A percentile compares a stretch with the other conserved stretches of the same genome.
Evolutionary conservation across 2,797 vertebrate species (phyloP).

Genomic region (Cephalopachus bancanus): DNA sequence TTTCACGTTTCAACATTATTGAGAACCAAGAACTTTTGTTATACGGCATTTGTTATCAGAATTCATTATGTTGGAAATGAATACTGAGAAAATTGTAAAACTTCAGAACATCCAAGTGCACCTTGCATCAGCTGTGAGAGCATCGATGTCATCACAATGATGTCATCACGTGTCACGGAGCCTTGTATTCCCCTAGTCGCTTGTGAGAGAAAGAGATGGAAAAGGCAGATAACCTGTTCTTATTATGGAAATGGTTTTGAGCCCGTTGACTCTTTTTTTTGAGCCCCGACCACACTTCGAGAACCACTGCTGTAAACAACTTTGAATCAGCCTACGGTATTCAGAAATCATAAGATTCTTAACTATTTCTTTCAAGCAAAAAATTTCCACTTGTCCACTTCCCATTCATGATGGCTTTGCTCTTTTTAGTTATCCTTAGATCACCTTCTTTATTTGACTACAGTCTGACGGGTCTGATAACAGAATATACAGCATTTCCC

Average conservation of each 20-base stretch:
- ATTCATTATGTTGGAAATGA: slow-evolving; percentile 21
- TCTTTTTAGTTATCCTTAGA: slow-evolving; percentile 1
- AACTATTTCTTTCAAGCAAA: slow-evolving; percentile 11
- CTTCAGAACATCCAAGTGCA: not conserved
- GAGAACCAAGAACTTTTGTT: not conserved
- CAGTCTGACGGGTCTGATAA: not conserved
- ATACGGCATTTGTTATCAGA: not conserved
- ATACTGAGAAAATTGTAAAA: not conserved
- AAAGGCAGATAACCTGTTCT: not conserved
- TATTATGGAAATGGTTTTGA: slow-evolving; percentile 27
- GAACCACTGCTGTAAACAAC: not conserved
- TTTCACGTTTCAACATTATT: slow-evolving; percentile 48
- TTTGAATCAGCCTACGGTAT: not conserved
- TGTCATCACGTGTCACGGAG: not conserved
- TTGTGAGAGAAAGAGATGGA: not conserved
- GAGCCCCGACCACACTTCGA: not conserved
- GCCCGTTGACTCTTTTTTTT: too few relatives aligned
- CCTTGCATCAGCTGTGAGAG: not conserved
- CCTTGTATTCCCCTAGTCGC: not conserved
- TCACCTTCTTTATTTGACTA: slow-evolving; percentile 23
- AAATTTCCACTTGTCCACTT: not conserved
- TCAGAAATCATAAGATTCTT: slow-evolving; percentile 5
- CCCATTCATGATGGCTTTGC: not conserved
- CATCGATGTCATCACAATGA: not conserved
- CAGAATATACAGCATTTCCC: slow-evolving; percentile 6